These are phyloP conservation scores for Conchocele bisecta DNA, from an alignment of 2,888 invertebrate genomes.

Conservation along the genomic window DNA sequence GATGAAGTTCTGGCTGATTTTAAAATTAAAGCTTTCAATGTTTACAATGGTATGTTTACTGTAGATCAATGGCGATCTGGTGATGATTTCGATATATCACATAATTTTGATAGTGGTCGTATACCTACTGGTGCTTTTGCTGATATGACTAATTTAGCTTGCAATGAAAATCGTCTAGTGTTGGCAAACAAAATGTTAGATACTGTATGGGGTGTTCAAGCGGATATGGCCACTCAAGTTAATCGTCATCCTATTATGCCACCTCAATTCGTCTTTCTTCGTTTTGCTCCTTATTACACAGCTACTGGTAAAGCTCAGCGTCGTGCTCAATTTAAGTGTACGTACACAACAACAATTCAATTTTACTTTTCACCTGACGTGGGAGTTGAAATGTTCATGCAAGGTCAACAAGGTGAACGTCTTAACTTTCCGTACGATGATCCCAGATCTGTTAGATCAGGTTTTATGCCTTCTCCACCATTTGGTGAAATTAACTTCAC, in stretches of 20 bases:
- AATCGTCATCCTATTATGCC: slow-evolving; percentile 18
- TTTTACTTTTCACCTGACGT: not conserved
- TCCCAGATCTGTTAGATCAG: not conserved
- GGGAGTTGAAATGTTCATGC: not conserved
- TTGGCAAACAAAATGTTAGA: slow-evolving; percentile 9
- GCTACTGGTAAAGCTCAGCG: slow-evolving; percentile 6
- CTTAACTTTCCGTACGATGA: not conserved
- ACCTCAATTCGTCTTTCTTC: not conserved
- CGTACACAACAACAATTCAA: not conserved
- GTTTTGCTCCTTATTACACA: slow-evolving; percentile 20
- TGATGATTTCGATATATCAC: not conserved
- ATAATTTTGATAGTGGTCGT: slow-evolving; percentile 9
- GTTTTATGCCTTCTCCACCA: not conserved
- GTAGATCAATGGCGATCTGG: slow-evolving; percentile 8
- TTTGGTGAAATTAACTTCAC: not conserved
- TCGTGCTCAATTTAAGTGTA: slow-evolving; percentile 1
- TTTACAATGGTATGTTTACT: slow-evolving; percentile 27
- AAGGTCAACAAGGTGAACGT: not conserved
- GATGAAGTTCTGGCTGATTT: not conserved
- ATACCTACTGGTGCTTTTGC: slow-evolving; percentile 14
- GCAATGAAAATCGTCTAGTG: not conserved
- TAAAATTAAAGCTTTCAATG: not conserved
- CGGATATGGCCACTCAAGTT: slow-evolving; percentile 23
- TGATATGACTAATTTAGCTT: not conserved
- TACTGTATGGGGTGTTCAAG: slow-evolving; percentile 21